phyloP scores from a whole-genome alignment of 2,888 invertebrate genomes.

The Altica lythri region DNA sequence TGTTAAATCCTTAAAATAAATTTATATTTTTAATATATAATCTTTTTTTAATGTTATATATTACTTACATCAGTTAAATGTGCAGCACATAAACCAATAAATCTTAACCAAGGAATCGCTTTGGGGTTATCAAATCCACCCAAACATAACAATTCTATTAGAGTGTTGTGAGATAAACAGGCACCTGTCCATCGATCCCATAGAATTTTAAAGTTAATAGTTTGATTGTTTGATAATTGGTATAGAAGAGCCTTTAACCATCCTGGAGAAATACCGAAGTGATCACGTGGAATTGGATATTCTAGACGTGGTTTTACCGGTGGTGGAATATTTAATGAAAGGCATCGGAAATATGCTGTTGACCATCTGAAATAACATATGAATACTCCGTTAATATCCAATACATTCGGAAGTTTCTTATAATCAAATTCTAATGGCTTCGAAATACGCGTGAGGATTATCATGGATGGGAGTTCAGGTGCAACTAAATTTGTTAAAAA shows the following conservation, averaged over 20 bases:
- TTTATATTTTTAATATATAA: not conserved
- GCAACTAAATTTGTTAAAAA: not conserved
- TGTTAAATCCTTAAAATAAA: constrained; percentile 65
- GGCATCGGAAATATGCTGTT: constrained; percentile 77
- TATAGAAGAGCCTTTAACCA: constrained; percentile 76
- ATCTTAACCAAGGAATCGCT: constrained; percentile 72
- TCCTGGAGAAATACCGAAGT: constrained; percentile 78
- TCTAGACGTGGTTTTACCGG: constrained; percentile 81
- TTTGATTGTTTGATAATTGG: constrained; percentile 65
- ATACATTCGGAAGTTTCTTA: too few relatives aligned
- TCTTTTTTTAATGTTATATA: not conserved
- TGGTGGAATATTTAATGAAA: constrained; percentile 76
- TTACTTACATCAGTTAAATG: constrained; percentile 65
- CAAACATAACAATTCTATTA: constrained; percentile 71
- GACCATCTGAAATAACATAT: constrained; percentile 76
- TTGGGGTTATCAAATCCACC: constrained; percentile 69
- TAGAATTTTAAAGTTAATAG: constrained; percentile 54
- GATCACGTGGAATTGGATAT: constrained; percentile 70
- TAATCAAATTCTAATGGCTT: not conserved
- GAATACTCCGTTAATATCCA: not conserved
- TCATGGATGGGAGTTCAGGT: not conserved
- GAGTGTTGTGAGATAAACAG: constrained; percentile 66
- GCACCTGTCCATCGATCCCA: constrained; percentile 68
- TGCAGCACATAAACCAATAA: constrained; percentile 75
- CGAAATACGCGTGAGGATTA: not conserved